Percentiles rank a stretch among this genome's conserved stretches.
phyloP scores from a whole-genome alignment of 2,797 vertebrate species.

The Periparus ater region DNA sequence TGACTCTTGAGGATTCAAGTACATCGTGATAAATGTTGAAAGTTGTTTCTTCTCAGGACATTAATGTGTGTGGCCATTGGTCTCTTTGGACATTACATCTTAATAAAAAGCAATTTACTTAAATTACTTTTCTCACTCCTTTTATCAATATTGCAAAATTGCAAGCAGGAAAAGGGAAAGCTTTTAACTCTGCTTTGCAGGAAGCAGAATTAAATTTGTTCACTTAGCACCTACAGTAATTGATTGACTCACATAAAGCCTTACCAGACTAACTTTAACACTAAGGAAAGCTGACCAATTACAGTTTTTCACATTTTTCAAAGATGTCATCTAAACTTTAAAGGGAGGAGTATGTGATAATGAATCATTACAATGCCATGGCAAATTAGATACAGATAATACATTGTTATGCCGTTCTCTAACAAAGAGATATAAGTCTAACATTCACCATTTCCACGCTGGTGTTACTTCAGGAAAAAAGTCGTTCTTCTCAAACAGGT shows the following conservation, averaged over 20 bases:
- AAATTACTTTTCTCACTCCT: constrained; percentile 30
- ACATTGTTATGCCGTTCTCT: neutral
- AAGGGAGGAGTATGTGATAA: neutral
- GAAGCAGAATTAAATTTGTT: neutral
- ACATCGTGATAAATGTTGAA: constrained; percentile 1
- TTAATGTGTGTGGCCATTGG: constrained; percentile 10
- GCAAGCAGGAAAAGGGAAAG: neutral
- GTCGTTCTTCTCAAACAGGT: neutral
- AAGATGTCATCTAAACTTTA: neutral
- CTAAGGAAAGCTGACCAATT: neutral
- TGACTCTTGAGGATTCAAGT: constrained; percentile 7
- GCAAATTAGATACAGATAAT: neutral
- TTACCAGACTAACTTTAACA: neutral
- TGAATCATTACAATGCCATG: neutral
- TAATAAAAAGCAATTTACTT: constrained; percentile 47
- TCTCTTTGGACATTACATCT: constrained; percentile 12
- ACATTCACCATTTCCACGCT: neutral
- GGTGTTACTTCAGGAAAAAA: neutral
- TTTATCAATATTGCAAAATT: constrained; percentile 47
- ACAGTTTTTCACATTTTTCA: neutral
- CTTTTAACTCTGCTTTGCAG: constrained; percentile 23
- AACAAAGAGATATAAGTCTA: neutral
- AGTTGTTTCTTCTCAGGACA: constrained; percentile 14
- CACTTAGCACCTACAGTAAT: neutral
- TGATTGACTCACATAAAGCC: neutral